Percentiles rank a stretch among this genome's conserved stretches.
These are phyloP conservation scores for Amphiprion clarkii DNA, from an alignment of 2,797 vertebrate genomes.

Conservation along the genomic window DNA sequence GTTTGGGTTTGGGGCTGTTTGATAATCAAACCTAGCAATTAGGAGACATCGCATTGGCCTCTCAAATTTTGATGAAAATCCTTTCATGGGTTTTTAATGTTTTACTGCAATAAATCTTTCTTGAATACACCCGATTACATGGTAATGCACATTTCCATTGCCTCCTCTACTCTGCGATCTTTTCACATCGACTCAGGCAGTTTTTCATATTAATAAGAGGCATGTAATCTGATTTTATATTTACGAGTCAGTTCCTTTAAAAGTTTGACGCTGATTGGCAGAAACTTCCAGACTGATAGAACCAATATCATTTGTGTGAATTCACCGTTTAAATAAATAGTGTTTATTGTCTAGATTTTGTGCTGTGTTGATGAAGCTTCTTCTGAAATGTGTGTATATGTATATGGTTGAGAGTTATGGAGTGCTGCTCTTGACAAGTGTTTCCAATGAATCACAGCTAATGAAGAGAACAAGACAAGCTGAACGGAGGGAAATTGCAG, in stretches of 20 bases:
- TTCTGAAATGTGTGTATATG: constrained; percentile 2
- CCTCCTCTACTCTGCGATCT: neutral
- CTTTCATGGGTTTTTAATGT: neutral
- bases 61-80: too few relatives aligned
- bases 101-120: constrained; percentile 3
- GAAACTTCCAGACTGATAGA: neutral
- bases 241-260: neutral
- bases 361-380: too few relatives aligned
- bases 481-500: constrained; percentile 9
- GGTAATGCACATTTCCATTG: neutral
- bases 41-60: neutral
- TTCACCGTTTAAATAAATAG: neutral
- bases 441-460: constrained; percentile 31
- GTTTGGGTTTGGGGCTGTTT: neutral
- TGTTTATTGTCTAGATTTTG: too few relatives aligned
- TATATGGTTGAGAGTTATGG: neutral
- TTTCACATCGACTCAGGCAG: neutral
- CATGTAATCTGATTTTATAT: constrained; percentile 16
- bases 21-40: constrained; percentile 8
- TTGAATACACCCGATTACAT: neutral
- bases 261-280: neutral
- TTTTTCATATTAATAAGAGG: neutral
- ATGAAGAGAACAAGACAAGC: constrained; percentile 17
- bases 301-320: neutral
- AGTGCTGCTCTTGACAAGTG: constrained; percentile 9